Evolutionary conservation across 2,113 vertebrate genomes (phyloP), one percentile per base, ranked within the genome.

Genomic region (Hippocampus mohnikei): DNA sequence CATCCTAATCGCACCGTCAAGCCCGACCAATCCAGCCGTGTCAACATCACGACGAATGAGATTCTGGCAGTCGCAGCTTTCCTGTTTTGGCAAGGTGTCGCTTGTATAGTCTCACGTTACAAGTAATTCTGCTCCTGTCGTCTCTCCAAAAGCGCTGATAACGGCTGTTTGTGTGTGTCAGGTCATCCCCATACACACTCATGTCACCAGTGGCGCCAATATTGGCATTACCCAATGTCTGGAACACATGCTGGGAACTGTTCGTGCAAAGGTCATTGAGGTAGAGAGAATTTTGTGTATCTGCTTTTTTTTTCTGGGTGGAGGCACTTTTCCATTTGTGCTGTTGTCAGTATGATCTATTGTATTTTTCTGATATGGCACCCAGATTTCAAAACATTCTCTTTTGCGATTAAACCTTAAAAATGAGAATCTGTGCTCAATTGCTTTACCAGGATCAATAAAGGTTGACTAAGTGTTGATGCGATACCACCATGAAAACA

Each of bases 51-150:
- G 97, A 0, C 91, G 97, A 71, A 95, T 97, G 85, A 94, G 96
- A 29, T 98, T 99, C 92, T 99, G 97, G 97, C 96, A 98, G 79
- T 98, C 97, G 0, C 97, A 99, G 90, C 95, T 99, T 20, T 96
- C 96, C 77, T 98, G 97, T 82, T 86, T 98, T 67, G 97, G 97
- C 72, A 99, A 98, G 95, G 97, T 96, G 33, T 70, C 55, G 15
- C 27, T 65, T 20, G 5, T 18, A 23, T 40, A 41, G 60, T 55
- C 48, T 8, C 40, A 1, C 15, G 0, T 73, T 62, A 12, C 27
- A 1, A 59, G 23, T 2, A 53, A n/a, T 20, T 8, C 16, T 0
- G 0, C 0, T 21, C 74, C 44, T 20, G 20, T 2, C 62, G 5
- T 42, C 3, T 58, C 16, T 42, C 25, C 58, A 46, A 41, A 61